A percentile compares a stretch with the other conserved stretches of the same genome.
These are phyloP conservation scores for Chironomus tepperi DNA, from an alignment of 1,140 invertebrate genomes.

Conservation along the genomic window DNA sequence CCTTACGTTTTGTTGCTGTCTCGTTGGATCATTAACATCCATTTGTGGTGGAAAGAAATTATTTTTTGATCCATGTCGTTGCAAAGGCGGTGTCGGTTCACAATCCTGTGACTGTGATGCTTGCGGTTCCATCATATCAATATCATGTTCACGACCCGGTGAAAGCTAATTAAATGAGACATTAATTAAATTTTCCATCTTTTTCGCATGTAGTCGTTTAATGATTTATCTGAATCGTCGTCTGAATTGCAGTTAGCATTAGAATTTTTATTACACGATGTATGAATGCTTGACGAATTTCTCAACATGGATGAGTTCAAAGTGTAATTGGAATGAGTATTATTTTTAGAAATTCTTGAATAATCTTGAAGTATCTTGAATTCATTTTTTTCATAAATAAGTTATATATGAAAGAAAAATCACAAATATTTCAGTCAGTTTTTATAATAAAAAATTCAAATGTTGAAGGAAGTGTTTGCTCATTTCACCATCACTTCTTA, in stretches of 20 bases:
- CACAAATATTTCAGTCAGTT: background rate
- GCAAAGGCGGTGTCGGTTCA: constrained; percentile 82
- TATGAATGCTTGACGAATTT: too few species aligned
- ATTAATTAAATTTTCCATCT: background rate
- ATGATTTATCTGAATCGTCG: background rate
- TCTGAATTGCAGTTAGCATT: background rate
- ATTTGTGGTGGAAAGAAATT: constrained; percentile 79
- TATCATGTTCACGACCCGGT: constrained; percentile 65
- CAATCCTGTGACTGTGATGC: constrained; percentile 87
- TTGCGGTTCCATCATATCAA: constrained; percentile 66
- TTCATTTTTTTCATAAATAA: background rate
- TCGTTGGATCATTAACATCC: constrained; percentile 31
- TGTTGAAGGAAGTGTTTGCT: too few species aligned
- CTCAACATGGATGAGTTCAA: too few species aligned
- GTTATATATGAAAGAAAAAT: background rate
- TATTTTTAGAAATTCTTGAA: background rate
- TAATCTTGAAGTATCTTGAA: background rate
- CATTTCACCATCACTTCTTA: too few species aligned
- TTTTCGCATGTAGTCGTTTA: background rate
- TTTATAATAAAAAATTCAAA: background rate
- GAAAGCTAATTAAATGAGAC: constrained; percentile 51
- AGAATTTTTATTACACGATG: background rate
- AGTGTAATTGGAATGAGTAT: background rate
- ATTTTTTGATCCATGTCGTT: constrained; percentile 80
- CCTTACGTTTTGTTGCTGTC: constrained; percentile 30